A percentile compares a stretch with the other conserved stretches of the same genome.
Evolutionary conservation across 2,113 vertebrate species (phyloP).

Genomic region (Periophthalmodon schlosseri): DNA sequence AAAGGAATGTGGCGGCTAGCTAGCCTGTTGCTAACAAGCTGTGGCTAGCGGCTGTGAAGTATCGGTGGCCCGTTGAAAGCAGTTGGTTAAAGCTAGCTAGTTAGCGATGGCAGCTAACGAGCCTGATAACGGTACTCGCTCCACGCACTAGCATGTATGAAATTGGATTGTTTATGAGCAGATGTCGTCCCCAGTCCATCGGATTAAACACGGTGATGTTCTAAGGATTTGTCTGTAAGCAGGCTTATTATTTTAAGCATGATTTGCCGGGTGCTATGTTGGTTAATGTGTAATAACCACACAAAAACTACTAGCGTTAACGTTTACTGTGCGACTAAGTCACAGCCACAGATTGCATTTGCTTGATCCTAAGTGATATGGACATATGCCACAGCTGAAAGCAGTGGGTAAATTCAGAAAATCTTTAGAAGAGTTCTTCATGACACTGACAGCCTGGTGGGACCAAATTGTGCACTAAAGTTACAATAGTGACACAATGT

Average conservation of each 20-base stretch:
- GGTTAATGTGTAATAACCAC: constrained; percentile 25
- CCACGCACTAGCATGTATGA: constrained; percentile 26
- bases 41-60: constrained; percentile 57
- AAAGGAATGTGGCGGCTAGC: constrained; percentile 56
- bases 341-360: constrained; percentile 59
- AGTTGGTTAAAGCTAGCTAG: constrained; percentile 60
- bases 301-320: background rate
- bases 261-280: constrained; percentile 37
- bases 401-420: constrained; percentile 53
- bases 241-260: constrained; percentile 26
- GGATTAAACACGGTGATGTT: constrained; percentile 49
- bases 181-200: constrained; percentile 11
- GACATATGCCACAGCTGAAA: constrained; percentile 49
- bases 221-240: constrained; percentile 28
- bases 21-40: constrained; percentile 56
- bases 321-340: constrained; percentile 28
- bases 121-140: constrained; percentile 64
- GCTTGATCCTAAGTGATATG: constrained; percentile 52
- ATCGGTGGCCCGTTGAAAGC: constrained; percentile 56
- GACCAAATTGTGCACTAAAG: constrained; percentile 5
- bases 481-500: background rate
- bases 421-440: constrained; percentile 14
- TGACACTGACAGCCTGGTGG: constrained; percentile 16
- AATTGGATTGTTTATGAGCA: constrained; percentile 30
- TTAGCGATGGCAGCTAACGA: constrained; percentile 67